A percentile compares a stretch with the other conserved stretches of the same genome.
phyloP scores from a whole-genome alignment of 2,888 invertebrate species.

The Strigamia transsilvanica region DNA sequence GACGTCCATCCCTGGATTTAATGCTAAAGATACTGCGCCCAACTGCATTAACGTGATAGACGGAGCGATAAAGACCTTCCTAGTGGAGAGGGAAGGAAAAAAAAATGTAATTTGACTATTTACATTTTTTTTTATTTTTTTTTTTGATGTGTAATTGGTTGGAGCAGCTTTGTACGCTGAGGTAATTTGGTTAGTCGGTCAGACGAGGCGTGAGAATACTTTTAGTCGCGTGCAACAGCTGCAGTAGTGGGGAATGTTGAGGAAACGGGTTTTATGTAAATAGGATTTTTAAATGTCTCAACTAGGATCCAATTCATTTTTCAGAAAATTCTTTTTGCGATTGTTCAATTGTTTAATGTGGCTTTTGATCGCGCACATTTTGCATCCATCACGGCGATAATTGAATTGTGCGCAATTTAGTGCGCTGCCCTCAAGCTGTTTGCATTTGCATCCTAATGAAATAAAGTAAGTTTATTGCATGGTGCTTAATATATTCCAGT shows the following conservation, averaged over 20 bases:
- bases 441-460: constrained; percentile 30
- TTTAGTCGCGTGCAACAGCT: constrained; percentile 30
- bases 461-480: constrained; percentile 30
- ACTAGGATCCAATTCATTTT: constrained; percentile 10
- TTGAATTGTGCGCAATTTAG: constrained; percentile 21
- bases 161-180: constrained; percentile 10
- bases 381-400: constrained; percentile 20
- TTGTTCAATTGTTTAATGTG: constrained; percentile 16
- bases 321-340: neutral
- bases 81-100: neutral
- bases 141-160: neutral
- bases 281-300: neutral
- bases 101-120: constrained; percentile 20
- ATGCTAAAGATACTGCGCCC: constrained; percentile 25
- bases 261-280: constrained; percentile 8
- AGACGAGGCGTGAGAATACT: constrained; percentile 30
- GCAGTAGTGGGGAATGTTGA: neutral
- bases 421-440: constrained; percentile 26
- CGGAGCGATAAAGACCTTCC: neutral
- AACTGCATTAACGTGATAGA: constrained; percentile 30
- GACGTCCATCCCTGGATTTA: constrained; percentile 25
- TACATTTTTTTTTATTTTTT: neutral
- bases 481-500: constrained; percentile 28
- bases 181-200: constrained; percentile 26
- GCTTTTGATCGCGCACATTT: constrained; percentile 24